Evolutionary conservation across 2,797 vertebrate species (phyloP), one percentile per base, ranked within the genome.

Genomic region (Sphenopsis melanotis): DNA sequence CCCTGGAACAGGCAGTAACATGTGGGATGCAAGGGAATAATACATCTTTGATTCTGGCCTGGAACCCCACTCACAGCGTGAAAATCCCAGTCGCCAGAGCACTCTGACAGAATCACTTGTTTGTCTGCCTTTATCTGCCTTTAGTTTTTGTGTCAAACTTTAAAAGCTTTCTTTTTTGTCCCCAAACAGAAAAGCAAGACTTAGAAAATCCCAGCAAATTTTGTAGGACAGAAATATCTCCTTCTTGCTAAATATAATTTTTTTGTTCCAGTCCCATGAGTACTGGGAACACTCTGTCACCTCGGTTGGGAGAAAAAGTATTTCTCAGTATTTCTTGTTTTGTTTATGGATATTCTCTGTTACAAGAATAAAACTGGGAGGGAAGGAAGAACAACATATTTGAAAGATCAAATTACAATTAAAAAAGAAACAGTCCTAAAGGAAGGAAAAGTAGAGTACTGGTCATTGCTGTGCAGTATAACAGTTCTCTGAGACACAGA

Each of bases 161-260:
- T 47, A 66, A 87, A 87, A 82, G 42, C 36, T 63, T 79, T 60
- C 32, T 55, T 29, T 15, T 94, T 89, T 53, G 56, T 66, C 63
- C 49, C 17, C 37, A 89, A n/a, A 87, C 9, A 89, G 44, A 90
- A 93, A 76, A 93, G 47, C 34, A 72, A 66, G n/a, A 79, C 50
- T 89, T 53, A 77, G 72, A 90, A 93, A 94, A 90, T 12, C 29
- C 12, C 5, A 4, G 18, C 6, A 81, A 57, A 79, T 88, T 92
- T 65, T 76, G 23, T 65, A 91, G 44, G 46, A 66, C 60, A 78
- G 86, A 94, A 93, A 69, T 81, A 88, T 61, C 57, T 85, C 36
- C 44, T 83, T 56, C 36, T 85, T 12, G 3, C 53, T 87, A 83
- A 71, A 77, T 76, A 79, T 21, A 3, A 29, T 34, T 85, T 86